phyloP scores from a whole-genome alignment of 2,113 vertebrate genomes.

The Pelecanoides urinatrix region DNA sequence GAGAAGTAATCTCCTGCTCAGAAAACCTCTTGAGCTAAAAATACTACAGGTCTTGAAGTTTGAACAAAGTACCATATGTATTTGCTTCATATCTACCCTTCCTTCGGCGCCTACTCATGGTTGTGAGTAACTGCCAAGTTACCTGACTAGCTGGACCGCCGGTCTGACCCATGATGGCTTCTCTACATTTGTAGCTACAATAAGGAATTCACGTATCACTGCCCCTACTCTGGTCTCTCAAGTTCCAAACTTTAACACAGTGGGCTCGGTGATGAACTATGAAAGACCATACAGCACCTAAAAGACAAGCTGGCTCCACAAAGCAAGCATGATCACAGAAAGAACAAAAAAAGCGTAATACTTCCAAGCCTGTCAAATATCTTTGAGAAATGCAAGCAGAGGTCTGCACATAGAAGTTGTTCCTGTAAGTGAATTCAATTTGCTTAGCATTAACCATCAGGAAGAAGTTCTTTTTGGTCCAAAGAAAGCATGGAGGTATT shows the following conservation, averaged over 20 bases:
- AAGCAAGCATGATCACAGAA: not conserved
- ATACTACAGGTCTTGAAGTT: not conserved
- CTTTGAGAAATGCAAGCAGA: not conserved
- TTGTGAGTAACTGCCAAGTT: not conserved
- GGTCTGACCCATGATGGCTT: not conserved
- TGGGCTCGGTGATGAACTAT: not conserved
- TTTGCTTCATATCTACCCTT: not conserved
- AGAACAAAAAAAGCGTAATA: not conserved
- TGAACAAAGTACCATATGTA: not conserved
- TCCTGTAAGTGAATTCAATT: not conserved
- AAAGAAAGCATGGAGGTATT: not conserved
- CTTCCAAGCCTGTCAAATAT: not conserved
- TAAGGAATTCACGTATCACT: not conserved
- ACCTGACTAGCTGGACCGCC: not conserved
- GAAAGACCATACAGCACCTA: not conserved
- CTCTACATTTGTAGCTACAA: not conserved
- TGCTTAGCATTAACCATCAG: not conserved
- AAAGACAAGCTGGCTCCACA: not conserved
- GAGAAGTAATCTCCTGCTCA: not conserved
- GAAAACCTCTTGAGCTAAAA: not conserved
- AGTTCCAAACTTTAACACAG: not conserved
- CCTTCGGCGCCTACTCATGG: not conserved
- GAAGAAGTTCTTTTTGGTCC: not conserved
- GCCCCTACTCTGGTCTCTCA: not conserved
- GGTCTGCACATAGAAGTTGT: not conserved